Percentiles rank a stretch among this genome's conserved stretches.
phyloP scores from a whole-genome alignment of 2,797 vertebrate species.

The Heliangelus exortis region DNA sequence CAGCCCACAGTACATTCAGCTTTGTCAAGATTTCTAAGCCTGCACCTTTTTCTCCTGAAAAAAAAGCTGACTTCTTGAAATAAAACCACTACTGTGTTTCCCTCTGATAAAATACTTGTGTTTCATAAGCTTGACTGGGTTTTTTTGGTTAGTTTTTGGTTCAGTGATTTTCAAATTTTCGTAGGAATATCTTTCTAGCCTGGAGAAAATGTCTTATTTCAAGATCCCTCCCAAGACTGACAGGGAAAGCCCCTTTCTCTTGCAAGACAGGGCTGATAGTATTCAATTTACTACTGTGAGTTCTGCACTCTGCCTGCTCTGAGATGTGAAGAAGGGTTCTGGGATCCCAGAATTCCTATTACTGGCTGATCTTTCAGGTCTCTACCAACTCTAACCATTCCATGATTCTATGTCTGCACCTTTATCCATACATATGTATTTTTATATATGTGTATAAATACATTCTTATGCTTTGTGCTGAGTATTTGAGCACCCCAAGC shows the following conservation, averaged over 20 bases:
- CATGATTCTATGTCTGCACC: not conserved
- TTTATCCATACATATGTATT: not conserved
- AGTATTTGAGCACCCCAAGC: not conserved
- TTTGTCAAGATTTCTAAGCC: not conserved
- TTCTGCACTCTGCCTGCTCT: not conserved
- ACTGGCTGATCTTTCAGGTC: not conserved
- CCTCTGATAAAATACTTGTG: not conserved
- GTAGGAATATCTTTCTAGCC: not conserved
- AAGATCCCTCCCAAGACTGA: not conserved
- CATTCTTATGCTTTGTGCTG: not conserved
- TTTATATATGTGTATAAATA: not conserved
- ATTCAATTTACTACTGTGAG: not conserved
- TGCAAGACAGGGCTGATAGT: not conserved
- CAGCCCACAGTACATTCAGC: not conserved
- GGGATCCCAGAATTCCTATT: not conserved
- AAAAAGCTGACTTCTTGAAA: not conserved
- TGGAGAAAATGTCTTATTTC: not conserved
- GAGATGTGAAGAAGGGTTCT: not conserved
- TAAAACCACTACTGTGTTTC: not conserved
- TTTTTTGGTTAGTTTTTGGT: not conserved
- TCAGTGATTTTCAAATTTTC: not conserved
- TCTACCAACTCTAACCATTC: too few species aligned
- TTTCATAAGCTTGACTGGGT: not conserved
- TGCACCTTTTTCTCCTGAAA: not conserved
- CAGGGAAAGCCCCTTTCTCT: not conserved